phyloP scores from a whole-genome alignment of 2,113 vertebrate species.

The Coturnix japonica region DNA sequence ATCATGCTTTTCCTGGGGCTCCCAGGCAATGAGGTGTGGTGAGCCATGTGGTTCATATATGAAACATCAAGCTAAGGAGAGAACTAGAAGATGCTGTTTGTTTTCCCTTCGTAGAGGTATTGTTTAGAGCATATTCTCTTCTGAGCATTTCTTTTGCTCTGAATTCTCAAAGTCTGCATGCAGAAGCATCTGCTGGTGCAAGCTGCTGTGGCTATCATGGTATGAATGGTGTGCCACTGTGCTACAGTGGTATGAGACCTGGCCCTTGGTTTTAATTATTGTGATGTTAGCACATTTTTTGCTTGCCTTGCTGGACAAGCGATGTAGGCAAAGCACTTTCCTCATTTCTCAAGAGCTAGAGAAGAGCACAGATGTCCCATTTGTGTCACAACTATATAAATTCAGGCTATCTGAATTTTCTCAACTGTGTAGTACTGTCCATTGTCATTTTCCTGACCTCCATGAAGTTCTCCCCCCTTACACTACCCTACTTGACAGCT shows the following conservation, averaged over 20 bases:
- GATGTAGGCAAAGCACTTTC: fast-evolving
- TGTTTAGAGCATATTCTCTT: neutral
- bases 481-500: neutral
- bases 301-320: fast-evolving
- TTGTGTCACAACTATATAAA: neutral
- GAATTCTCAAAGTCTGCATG: neutral
- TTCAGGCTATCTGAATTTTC: neutral
- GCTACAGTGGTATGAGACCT: neutral
- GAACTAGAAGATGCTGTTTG: neutral
- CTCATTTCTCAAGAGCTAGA: neutral
- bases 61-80: fast-evolving
- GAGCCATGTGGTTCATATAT: neutral
- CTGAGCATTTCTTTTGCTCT: neutral
- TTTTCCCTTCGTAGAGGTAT: neutral
- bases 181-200: neutral
- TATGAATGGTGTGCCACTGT: fast-evolving
- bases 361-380: neutral
- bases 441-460: neutral
- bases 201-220: neutral
- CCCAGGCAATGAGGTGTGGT: fast-evolving
- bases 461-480: fast-evolving
- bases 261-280: neutral
- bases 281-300: neutral
- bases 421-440: fast-evolving
- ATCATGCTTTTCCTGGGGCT: neutral